phyloP scores from a whole-genome alignment of 2,113 vertebrate genomes.

The Silurus asotus region DNA sequence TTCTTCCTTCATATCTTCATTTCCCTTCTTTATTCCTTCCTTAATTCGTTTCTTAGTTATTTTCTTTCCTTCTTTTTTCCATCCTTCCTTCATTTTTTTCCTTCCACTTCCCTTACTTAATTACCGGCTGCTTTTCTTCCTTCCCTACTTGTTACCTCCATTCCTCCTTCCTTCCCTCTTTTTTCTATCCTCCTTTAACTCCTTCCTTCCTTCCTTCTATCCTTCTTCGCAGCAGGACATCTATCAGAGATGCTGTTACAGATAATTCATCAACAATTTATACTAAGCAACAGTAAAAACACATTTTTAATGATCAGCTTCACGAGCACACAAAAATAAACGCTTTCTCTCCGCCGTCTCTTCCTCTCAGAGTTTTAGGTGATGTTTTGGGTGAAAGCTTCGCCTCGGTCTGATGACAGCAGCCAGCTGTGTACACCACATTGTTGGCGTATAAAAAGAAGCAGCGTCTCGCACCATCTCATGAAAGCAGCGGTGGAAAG shows the following conservation, averaged over 20 bases:
- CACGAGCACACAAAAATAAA: not conserved
- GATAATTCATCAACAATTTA: not conserved
- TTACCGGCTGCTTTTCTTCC: too few species aligned
- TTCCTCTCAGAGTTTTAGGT: not conserved
- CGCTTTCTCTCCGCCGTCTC: not conserved
- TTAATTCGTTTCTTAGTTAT: too few species aligned
- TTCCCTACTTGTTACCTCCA: too few species aligned
- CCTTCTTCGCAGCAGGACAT: too few species aligned
- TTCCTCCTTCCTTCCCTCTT: not conserved
- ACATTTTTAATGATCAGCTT: not conserved
- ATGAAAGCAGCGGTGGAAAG: not conserved
- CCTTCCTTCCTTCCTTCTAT: too few species aligned
- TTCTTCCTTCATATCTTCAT: too few species aligned
- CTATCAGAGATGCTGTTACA: not conserved
- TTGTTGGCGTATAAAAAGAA: conserved; percentile 9
- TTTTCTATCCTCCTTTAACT: not conserved
- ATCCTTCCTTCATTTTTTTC: too few species aligned
- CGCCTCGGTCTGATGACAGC: not conserved
- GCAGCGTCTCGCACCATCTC: conserved; percentile 4
- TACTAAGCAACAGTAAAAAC: not conserved
- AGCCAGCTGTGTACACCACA: not conserved
- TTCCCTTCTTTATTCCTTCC: too few species aligned
- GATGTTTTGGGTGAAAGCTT: conserved; percentile 8
- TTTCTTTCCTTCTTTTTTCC: too few species aligned
- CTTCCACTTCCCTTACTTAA: too few species aligned